Percentiles rank a stretch among this genome's conserved stretches.
Conservation (phyloP, 2,888 invertebrate species). For the Sylvicola fuscatus region DNA sequence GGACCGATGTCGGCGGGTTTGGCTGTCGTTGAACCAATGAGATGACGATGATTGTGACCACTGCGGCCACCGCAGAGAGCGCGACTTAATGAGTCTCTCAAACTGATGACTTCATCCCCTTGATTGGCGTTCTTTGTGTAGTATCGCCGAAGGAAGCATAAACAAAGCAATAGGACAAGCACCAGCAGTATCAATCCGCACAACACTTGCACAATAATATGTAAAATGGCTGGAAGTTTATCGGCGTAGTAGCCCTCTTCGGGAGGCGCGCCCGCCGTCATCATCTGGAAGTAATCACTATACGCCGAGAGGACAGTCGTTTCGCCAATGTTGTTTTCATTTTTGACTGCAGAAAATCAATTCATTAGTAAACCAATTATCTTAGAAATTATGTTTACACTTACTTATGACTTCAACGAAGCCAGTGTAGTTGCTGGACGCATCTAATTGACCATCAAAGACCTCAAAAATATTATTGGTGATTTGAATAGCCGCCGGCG, state of each 20-base stretch:
- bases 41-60: conserved; percentile 37
- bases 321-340: conserved; percentile 11
- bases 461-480: conserved; percentile 24
- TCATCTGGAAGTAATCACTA: conserved; percentile 52
- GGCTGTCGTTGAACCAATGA: conserved; percentile 33
- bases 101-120: conserved; percentile 44
- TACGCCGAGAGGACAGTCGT: conserved; percentile 37
- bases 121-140: conserved; percentile 40
- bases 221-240: conserved; percentile 27
- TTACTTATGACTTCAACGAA: conserved; percentile 67
- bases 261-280: conserved; percentile 42
- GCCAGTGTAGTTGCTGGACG: conserved; percentile 62
- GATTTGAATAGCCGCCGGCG: conserved; percentile 1
- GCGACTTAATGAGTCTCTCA: conserved; percentile 36
- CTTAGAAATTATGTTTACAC: conserved; percentile 11
- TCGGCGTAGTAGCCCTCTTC: conserved; percentile 23
- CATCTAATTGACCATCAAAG: conserved; percentile 53
- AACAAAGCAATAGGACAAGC: conserved; percentile 34
- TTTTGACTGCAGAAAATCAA: conserved; percentile 2
- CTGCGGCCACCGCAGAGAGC: conserved; percentile 23
- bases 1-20: conserved; percentile 70
- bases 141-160: conserved; percentile 44
- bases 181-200: conserved; percentile 40
- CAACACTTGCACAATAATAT: conserved; percentile 45
- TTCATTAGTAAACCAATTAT: neutral